Percentiles rank a stretch among this genome's conserved stretches.
These are phyloP conservation scores for Sycophaga agraensis DNA, from an alignment of 1,140 invertebrate genomes.

Conservation along the genomic window DNA sequence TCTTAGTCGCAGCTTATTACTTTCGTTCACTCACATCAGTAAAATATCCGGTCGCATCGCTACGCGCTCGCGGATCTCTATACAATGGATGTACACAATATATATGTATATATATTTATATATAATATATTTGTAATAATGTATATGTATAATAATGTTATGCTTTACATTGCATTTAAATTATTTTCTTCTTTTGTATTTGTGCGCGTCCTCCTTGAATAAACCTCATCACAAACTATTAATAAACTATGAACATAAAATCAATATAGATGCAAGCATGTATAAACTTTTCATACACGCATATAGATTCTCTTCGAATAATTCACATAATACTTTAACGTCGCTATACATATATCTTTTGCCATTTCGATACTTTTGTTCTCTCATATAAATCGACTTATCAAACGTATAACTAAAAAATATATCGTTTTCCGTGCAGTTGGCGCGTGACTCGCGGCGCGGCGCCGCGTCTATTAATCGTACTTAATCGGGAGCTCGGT, in stretches of 20 bases:
- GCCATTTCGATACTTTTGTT: not conserved
- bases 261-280: slow-evolving; percentile 27
- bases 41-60: slow-evolving; percentile 36
- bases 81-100: slow-evolving; percentile 31
- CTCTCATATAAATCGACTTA: slow-evolving; percentile 19
- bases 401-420: slow-evolving; percentile 26
- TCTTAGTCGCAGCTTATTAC: slow-evolving; percentile 25
- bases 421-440: not conserved
- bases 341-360: slow-evolving; percentile 17
- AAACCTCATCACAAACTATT: slow-evolving; percentile 25
- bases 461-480: too few species aligned
- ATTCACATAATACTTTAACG: slow-evolving; percentile 19
- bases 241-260: slow-evolving; percentile 26
- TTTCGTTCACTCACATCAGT: slow-evolving; percentile 33
- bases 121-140: slow-evolving; percentile 19
- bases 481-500: too few species aligned
- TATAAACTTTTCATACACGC: slow-evolving; percentile 27
- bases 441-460: too few species aligned
- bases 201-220: slow-evolving; percentile 22
- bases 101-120: slow-evolving; percentile 15
- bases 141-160: slow-evolving; percentile 9
- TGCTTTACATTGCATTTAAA: slow-evolving; percentile 22
- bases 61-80: slow-evolving; percentile 32
- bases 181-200: slow-evolving; percentile 6
- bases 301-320: slow-evolving; percentile 21